phyloP scores from a whole-genome alignment of 2,113 vertebrate species.

The Gobius niger region DNA sequence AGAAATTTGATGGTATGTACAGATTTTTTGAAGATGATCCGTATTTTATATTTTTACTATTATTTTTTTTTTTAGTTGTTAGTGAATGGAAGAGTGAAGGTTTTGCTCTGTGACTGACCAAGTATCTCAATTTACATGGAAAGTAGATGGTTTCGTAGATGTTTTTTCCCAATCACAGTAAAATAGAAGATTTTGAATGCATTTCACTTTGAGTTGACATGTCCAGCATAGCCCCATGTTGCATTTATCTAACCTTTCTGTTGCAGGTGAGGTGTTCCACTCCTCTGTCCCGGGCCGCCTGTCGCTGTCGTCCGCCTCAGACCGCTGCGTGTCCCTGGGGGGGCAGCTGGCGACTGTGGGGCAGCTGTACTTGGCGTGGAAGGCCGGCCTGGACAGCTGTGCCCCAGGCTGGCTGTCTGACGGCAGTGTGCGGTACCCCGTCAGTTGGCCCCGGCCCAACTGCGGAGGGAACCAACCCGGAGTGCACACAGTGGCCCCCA shows the following conservation, averaged over 20 bases:
- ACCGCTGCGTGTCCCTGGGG: conserved; percentile 81
- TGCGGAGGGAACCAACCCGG: conserved; percentile 82
- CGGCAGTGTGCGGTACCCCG: conserved; percentile 87
- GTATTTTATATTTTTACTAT: too few relatives aligned
- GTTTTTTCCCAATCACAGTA: too few relatives aligned
- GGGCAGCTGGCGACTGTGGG: conserved; percentile 85
- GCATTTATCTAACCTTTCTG: background rate
- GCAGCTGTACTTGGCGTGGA: conserved; percentile 91
- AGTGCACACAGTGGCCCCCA: conserved; percentile 80
- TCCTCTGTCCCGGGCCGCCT: conserved; percentile 77
- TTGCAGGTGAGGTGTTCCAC: conserved; percentile 87
- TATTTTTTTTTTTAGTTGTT: too few relatives aligned
- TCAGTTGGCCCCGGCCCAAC: conserved; percentile 77
- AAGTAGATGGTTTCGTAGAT: too few relatives aligned
- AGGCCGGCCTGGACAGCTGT: conserved; percentile 85
- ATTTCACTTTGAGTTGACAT: too few relatives aligned
- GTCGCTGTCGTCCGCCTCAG: conserved; percentile 78
- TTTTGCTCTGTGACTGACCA: too few relatives aligned
- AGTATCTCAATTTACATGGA: too few relatives aligned
- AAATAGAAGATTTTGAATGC: too few relatives aligned
- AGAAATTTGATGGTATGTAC: conserved; percentile 80
- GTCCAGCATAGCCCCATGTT: background rate
- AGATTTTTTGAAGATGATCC: too few relatives aligned
- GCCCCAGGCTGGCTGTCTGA: conserved; percentile 93
- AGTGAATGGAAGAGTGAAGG: too few relatives aligned